Evolutionary conservation across 2,797 vertebrate species (phyloP).

Genomic region (Atherinosoma microstoma): DNA sequence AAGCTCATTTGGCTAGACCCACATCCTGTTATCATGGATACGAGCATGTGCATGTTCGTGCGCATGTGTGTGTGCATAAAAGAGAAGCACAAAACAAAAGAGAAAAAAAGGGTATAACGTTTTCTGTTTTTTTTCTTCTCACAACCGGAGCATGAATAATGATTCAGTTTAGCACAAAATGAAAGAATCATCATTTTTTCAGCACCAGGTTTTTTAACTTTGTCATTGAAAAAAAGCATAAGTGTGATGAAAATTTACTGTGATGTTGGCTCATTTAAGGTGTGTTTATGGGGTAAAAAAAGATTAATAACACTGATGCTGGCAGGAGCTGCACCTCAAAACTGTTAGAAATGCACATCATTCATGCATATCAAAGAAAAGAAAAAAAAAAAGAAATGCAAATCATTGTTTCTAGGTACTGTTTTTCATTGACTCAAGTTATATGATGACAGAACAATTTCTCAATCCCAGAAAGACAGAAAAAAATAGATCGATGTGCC

Average conservation of each 20-base stretch:
- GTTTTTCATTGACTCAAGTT: background rate
- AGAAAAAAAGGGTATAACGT: background rate
- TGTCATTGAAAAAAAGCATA: background rate
- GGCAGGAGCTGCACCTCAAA: background rate
- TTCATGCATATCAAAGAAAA: too few relatives aligned
- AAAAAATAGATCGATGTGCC: background rate
- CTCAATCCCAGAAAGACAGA: background rate
- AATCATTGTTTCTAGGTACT: background rate
- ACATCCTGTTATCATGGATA: slow-evolving; percentile 74
- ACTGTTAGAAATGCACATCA: background rate
- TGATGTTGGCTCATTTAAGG: background rate
- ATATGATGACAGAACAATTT: background rate
- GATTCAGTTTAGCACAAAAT: slow-evolving; percentile 1
- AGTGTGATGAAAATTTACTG: background rate
- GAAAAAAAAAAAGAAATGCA: background rate
- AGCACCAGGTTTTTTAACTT: slow-evolving; percentile 1
- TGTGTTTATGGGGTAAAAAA: background rate
- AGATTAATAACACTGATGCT: background rate
- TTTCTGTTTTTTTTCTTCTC: background rate
- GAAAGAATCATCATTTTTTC: background rate
- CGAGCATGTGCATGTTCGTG: background rate
- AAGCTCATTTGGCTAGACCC: slow-evolving; percentile 59
- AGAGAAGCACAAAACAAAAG: slow-evolving; percentile 12
- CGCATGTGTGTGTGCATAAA: slow-evolving; percentile 7
- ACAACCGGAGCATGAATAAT: background rate